These are phyloP conservation scores for Labroides dimidiatus DNA, from an alignment of 2,797 vertebrate genomes.

Conservation along the genomic window DNA sequence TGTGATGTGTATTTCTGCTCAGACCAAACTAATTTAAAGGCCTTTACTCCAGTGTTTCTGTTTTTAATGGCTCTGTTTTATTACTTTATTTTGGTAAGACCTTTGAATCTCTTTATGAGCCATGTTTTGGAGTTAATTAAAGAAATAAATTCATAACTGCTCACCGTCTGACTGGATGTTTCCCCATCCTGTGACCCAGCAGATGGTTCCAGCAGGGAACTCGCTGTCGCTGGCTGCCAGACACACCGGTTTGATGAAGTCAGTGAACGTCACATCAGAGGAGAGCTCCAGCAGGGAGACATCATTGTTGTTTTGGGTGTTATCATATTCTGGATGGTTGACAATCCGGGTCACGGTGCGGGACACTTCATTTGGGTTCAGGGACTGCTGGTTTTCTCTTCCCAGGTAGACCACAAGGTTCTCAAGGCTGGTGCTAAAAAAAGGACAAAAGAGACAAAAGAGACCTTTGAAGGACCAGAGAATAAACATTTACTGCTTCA, in stretches of 20 bases:
- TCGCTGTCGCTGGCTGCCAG: constrained; percentile 43
- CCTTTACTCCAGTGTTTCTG: too few species aligned
- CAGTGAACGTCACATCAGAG: constrained; percentile 35
- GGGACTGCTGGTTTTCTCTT: rapidly evolving
- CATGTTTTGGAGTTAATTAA: too few species aligned
- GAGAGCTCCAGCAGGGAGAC: constrained; percentile 59
- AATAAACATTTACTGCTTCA: too few species aligned
- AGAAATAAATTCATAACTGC: background rate
- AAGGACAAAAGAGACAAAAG: too few species aligned
- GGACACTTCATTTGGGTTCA: background rate
- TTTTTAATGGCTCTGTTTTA: too few species aligned
- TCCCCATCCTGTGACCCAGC: constrained; percentile 77
- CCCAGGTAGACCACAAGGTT: constrained; percentile 28
- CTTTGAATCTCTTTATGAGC: too few species aligned
- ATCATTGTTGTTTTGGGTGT: constrained; percentile 3
- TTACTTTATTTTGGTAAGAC: too few species aligned
- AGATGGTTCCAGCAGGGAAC: background rate
- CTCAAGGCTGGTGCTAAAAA: too few species aligned
- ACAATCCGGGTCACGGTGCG: background rate
- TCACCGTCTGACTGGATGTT: rapidly evolving
- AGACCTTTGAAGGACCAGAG: too few species aligned
- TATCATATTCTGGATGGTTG: background rate
- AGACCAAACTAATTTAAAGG: too few species aligned
- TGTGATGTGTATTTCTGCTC: too few species aligned
- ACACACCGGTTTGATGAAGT: constrained; percentile 79